Percentiles rank a stretch among this genome's conserved stretches.
These are phyloP conservation scores for Coboldia fuscipes DNA, from an alignment of 1,140 invertebrate genomes.

Conservation along the genomic window DNA sequence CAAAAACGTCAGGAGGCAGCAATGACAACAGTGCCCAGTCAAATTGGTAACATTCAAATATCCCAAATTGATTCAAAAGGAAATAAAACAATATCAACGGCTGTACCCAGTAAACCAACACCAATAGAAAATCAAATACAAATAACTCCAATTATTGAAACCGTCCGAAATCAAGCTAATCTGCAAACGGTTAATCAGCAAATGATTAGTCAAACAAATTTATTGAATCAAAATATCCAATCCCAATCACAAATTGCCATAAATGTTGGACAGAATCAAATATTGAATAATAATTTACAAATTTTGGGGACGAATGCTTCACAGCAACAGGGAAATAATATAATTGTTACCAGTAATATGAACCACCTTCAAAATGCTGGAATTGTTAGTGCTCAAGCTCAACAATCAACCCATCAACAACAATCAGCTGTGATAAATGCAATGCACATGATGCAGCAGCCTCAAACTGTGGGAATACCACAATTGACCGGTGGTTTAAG, in stretches of 20 bases:
- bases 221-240: too few relatives aligned
- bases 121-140: conserved; percentile 21
- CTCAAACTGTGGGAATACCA: conserved; percentile 13
- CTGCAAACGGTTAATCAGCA: too few relatives aligned
- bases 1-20: not conserved
- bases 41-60: conserved; percentile 17
- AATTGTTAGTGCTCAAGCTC: too few relatives aligned
- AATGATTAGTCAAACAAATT: too few relatives aligned
- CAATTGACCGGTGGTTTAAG: conserved; percentile 18
- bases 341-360: too few relatives aligned
- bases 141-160: conserved; percentile 18
- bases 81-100: conserved; percentile 9
- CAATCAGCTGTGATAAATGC: conserved; percentile 1
- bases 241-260: too few relatives aligned
- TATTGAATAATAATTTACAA: too few relatives aligned
- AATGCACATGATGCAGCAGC: conserved; percentile 1
- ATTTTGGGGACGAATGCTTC: too few relatives aligned
- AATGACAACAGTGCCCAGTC: conserved; percentile 13
- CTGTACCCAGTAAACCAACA: conserved; percentile 8
- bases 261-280: too few relatives aligned
- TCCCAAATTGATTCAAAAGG: conserved; percentile 9
- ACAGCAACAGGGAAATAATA: too few relatives aligned
- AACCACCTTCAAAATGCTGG: too few relatives aligned
- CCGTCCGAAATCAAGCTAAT: conserved; percentile 9
- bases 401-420: conserved; percentile 1